phyloP scores from a whole-genome alignment of 2,113 vertebrate species.

The Proterorhinus semilunaris region DNA sequence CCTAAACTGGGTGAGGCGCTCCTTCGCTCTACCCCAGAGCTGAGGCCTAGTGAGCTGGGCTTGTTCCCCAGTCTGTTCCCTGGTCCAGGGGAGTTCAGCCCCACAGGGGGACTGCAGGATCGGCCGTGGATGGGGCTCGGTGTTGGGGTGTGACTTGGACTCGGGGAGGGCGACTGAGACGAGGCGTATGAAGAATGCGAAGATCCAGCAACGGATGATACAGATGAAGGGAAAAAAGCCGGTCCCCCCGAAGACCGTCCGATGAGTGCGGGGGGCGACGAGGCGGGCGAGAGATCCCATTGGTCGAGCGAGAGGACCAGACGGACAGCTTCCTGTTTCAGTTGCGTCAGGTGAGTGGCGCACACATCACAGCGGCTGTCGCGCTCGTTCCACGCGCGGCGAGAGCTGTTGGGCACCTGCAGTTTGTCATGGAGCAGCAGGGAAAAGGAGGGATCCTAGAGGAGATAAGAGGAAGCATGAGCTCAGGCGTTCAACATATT shows the following conservation, averaged over 20 bases:
- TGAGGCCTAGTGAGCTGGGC: slow-evolving; percentile 88
- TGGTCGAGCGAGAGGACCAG: slow-evolving; percentile 91
- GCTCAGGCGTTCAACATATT: slow-evolving; percentile 4
- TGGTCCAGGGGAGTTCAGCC: slow-evolving; percentile 41
- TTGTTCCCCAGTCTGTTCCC: slow-evolving; percentile 87
- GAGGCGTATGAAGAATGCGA: slow-evolving; percentile 58
- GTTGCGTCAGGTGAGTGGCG: slow-evolving; percentile 90
- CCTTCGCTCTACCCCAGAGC: slow-evolving; percentile 85
- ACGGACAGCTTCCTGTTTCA: slow-evolving; percentile 96
- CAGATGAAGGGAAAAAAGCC: slow-evolving; percentile 58
- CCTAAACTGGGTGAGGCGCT: slow-evolving; percentile 82
- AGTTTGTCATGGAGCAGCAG: slow-evolving; percentile 93
- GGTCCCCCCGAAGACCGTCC: slow-evolving; percentile 67
- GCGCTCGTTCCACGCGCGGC: slow-evolving; percentile 92
- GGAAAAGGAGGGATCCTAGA: slow-evolving; percentile 90
- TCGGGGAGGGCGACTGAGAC: slow-evolving; percentile 70
- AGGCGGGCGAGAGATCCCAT: slow-evolving; percentile 83
- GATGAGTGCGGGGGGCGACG: slow-evolving; percentile 81
- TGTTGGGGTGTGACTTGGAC: slow-evolving; percentile 60
- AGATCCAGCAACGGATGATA: slow-evolving; percentile 36
- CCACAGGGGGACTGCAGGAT: slow-evolving; percentile 47
- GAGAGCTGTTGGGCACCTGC: slow-evolving; percentile 90
- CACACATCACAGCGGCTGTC: slow-evolving; percentile 96
- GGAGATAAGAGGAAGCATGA: slow-evolving; percentile 43
- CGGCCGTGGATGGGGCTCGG: slow-evolving; percentile 61